Base-by-base conservation (phyloP, 2,888 invertebrate species). In the Cephonodes hylas region DNA sequence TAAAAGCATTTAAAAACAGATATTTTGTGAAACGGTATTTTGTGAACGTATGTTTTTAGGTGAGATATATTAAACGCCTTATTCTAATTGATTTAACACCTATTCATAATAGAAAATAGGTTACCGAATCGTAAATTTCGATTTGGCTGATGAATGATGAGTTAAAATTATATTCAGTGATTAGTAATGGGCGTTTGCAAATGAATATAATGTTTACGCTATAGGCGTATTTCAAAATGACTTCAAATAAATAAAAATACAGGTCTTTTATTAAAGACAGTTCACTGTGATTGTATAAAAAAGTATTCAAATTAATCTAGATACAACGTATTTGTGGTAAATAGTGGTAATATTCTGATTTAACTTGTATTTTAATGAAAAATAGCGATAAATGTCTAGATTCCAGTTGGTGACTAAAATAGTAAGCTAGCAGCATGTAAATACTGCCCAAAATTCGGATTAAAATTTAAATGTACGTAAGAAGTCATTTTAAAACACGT, bases 31-130 rank as follows among this genome's bases (percentile, higher is more conserved):
- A 84, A 70, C 65, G 62, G 75, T 87, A 31, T 31, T 48, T 90
- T 91, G 90, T 91, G 91, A 89, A 87, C 85, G 72, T 81, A 77
- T 76, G 67, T 69, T 69, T 66, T 74, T 69, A 73, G 69, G 70
- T 75, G 73, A 79, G 70, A 67, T 59, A 64, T 59, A 66, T 65
- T 63, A 59, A 61, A 64, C 60, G 59, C 61, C 38, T 58, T 61
- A 23, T 59, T 64, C 56, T 60, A 59, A 66, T 66, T 61, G 61
- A 64, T 60, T 62, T 65, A 65, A 68, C 20, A 63, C 63, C 59
- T 70, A 70, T 60, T 64, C 62, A 58, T 66, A 64, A 68, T 64
- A 66, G 27, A 66, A 66, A 68, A 70, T 64, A 64, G 63, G 64
- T 66, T 65, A 63, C 31, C 53, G 27, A 53, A 53, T 53, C 18